phyloP scores from a whole-genome alignment of 1,140 invertebrate species.

The Aphelinus atriplicis region DNA sequence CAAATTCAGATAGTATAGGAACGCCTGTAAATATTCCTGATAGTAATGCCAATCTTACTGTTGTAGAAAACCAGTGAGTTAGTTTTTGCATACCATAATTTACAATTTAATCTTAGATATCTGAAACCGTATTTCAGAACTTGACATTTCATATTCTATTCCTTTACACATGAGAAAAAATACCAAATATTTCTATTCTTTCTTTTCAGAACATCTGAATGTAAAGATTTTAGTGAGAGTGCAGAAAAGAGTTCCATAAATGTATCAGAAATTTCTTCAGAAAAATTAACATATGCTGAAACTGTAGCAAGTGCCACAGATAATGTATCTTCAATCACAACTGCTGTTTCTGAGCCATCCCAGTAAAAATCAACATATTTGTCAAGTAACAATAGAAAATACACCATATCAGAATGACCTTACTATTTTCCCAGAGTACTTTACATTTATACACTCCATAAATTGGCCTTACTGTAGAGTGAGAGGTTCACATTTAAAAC shows the following conservation, averaged over 20 bases:
- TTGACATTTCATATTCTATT: no score
- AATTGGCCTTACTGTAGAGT: slow-evolving; percentile 39
- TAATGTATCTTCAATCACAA: slow-evolving; percentile 13
- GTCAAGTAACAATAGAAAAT: slow-evolving; percentile 45
- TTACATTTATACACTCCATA: slow-evolving; percentile 52
- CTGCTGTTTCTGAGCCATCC: slow-evolving; percentile 8
- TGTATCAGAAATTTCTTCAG: slow-evolving; percentile 10
- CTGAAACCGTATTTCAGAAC: neutral
- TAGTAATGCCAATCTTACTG: slow-evolving; percentile 47
- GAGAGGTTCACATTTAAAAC: slow-evolving; percentile 15
- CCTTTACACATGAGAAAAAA: no score
- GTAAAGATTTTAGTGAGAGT: slow-evolving; percentile 10
- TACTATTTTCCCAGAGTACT: slow-evolving; percentile 50
- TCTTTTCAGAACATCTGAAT: slow-evolving; percentile 26
- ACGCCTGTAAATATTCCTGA: slow-evolving; percentile 43
- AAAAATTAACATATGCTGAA: slow-evolving; percentile 13
- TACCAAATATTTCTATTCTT: neutral
- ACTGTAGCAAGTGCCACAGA: slow-evolving; percentile 8
- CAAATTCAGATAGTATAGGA: slow-evolving; percentile 34
- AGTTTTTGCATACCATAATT: neutral
- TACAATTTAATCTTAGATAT: neutral
- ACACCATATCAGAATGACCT: slow-evolving; percentile 60
- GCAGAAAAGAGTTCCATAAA: slow-evolving; percentile 14
- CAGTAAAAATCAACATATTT: slow-evolving; percentile 27
- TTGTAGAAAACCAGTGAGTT: slow-evolving; percentile 43